Percentiles rank a stretch among this genome's conserved stretches.
Conservation (phyloP, 2,888 invertebrate species). For the Acanthosoma haemorrhoidale region DNA sequence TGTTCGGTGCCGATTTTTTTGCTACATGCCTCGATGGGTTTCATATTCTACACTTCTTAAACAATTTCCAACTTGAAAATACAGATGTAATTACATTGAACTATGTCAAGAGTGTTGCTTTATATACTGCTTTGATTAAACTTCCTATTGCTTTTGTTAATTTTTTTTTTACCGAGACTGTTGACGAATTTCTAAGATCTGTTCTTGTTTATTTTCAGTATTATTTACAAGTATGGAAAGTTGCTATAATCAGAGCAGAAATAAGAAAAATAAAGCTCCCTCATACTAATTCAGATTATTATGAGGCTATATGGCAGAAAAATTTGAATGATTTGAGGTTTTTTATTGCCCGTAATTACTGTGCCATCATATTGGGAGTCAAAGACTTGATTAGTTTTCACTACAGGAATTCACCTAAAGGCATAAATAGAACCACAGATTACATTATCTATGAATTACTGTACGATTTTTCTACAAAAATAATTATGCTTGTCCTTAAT, state of each 20-base stretch:
- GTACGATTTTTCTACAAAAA: conserved; percentile 17
- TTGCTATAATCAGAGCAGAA: not conserved
- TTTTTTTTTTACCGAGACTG: conserved; percentile 17
- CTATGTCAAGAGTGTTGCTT: not conserved
- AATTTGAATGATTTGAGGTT: conserved; percentile 21
- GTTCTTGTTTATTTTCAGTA: conserved; percentile 24
- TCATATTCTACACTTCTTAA: conserved; percentile 15
- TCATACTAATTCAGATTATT: not conserved
- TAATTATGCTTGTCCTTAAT: conserved; percentile 21
- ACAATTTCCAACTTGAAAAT: not conserved
- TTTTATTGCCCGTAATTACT: conserved; percentile 13
- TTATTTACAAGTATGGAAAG: conserved; percentile 18
- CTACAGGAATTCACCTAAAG: not conserved
- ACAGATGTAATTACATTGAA: conserved; percentile 8
- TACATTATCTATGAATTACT: not conserved
- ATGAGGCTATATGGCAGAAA: conserved; percentile 1
- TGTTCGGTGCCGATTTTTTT: not conserved
- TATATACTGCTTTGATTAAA: not conserved
- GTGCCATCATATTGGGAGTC: not conserved
- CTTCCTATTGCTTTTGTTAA: conserved; percentile 11
- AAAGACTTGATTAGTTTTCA: conserved; percentile 4
- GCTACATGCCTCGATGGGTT: conserved; percentile 17
- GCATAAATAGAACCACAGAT: not conserved
- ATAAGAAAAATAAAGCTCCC: conserved; percentile 19
- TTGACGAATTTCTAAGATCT: conserved; percentile 6